Base-by-base conservation (phyloP, 1,140 invertebrate genomes). In the Nephila pilipes region DNA sequence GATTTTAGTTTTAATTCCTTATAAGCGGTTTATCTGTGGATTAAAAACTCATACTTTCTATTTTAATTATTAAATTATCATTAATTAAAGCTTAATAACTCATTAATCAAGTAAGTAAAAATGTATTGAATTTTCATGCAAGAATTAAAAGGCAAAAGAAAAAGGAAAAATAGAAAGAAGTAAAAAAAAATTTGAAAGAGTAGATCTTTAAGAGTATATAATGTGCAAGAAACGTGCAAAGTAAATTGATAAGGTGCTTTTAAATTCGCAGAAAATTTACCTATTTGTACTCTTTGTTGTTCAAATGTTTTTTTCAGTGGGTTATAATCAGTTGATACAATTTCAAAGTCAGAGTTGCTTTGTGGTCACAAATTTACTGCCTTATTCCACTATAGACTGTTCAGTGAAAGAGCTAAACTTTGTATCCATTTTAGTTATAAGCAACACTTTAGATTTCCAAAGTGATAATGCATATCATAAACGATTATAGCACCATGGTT, bases 261-360 rank as follows among this genome's bases (percentile, higher is more conserved):
- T 81, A 81, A 81, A 81, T 54, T 81, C 22, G 36, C 46, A 54
- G 46, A 81, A 81, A 81, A 54, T 46, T 81, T 81, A 81, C 80
- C 80, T 81, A 81, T 81, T 81, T 55, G 80, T 54, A 81, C 80
- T 81, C 80, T 81, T 29, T 36, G 36, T 22, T 36, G 75, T 38
- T 38, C 75, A 38, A 80, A 22, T 8, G 38, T 5, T 8, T 80
- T 80, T 80, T 80, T 80, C 75, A 80, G 60, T 5, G 63, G 38
- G 38, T 4, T 65, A 80, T 36, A 80, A 46, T 80, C 75, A 80
- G 75, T 46, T 32, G 75, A 46, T 20, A 80, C 29, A 80, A 29
- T 80, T 80, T 46, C 29, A 36, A 18, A 46, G 46, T 46, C 75
- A 29, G 38, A 80, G 38, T 18, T 8, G 6, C 36, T 18, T 14